phyloP scores from a whole-genome alignment of 2,888 invertebrate genomes.

The Netelia fuscicornis region DNA sequence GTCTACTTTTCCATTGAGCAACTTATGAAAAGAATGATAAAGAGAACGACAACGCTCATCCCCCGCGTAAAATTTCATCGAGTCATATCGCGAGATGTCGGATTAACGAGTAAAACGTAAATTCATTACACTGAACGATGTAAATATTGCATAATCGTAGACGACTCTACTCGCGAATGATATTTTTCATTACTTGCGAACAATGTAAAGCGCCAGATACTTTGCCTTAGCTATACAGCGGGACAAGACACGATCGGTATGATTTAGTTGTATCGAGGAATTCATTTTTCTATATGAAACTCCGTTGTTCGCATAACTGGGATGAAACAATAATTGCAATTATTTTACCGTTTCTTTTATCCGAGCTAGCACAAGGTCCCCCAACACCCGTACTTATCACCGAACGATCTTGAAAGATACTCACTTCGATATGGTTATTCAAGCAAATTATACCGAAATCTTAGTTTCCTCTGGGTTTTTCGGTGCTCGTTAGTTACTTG shows the following conservation, averaged over 20 bases:
- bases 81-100: constrained; percentile 29
- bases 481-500: constrained; percentile 30
- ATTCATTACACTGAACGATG: constrained; percentile 65
- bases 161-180: constrained; percentile 43
- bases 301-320: constrained; percentile 21
- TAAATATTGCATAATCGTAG: constrained; percentile 67
- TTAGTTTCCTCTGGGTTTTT: neutral
- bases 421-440: constrained; percentile 45
- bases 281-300: neutral
- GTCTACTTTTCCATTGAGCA: constrained; percentile 66
- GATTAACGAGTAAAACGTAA: constrained; percentile 34
- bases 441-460: constrained; percentile 14
- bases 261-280: constrained; percentile 23
- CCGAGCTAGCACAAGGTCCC: constrained; percentile 45
- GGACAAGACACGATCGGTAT: constrained; percentile 45
- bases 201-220: constrained; percentile 56
- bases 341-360: constrained; percentile 31
- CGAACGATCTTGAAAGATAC: constrained; percentile 48
- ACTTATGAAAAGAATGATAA: constrained; percentile 30
- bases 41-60: constrained; percentile 3
- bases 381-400: constrained; percentile 55
- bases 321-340: constrained; percentile 38
- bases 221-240: constrained; percentile 57
- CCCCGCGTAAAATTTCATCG: constrained; percentile 10
- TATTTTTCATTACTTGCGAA: constrained; percentile 60